phyloP scores from a whole-genome alignment of 2,888 invertebrate species.

The Platycheirus albimanus region DNA sequence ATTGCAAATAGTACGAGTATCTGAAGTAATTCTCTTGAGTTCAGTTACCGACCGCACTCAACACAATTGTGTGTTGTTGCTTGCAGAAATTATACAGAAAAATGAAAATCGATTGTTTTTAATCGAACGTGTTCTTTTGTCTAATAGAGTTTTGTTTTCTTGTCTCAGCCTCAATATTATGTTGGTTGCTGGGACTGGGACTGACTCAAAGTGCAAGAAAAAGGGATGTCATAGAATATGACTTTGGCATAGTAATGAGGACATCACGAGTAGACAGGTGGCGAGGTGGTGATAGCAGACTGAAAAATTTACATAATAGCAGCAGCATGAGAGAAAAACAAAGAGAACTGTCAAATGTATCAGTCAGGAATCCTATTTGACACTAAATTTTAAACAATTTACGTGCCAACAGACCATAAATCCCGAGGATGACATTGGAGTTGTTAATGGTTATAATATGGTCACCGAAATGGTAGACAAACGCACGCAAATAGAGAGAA shows the following conservation, averaged over 20 bases:
- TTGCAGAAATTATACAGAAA: conserved; percentile 34
- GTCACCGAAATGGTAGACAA: conserved; percentile 2
- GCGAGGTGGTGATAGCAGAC: conserved; percentile 45
- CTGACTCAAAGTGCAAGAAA: not conserved
- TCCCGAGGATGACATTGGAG: conserved; percentile 44
- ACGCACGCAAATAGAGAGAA: not conserved
- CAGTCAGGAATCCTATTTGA: conserved; percentile 18
- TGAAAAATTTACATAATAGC: conserved; percentile 68
- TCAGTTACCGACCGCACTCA: conserved; percentile 40
- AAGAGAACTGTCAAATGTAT: conserved; percentile 40
- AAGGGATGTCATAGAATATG: conserved; percentile 51
- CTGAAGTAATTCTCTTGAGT: conserved; percentile 48
- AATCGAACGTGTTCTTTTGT: conserved; percentile 51
- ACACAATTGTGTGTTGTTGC: conserved; percentile 39
- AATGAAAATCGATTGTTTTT: conserved; percentile 61
- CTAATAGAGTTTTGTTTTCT: conserved; percentile 20
- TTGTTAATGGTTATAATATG: conserved; percentile 16
- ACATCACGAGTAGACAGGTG: conserved; percentile 48
- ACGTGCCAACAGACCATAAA: conserved; percentile 24
- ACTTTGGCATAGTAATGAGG: conserved; percentile 65
- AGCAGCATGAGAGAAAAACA: conserved; percentile 22
- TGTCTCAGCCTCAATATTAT: too few species aligned
- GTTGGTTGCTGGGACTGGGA: too few species aligned
- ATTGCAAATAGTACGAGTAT: conserved; percentile 1
- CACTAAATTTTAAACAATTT: conserved; percentile 45